Evolutionary conservation across 30 jellyfish, hydroid and myxozoan genomes (phyloP).

Genomic region (Cassiopea xamachana): DNA sequence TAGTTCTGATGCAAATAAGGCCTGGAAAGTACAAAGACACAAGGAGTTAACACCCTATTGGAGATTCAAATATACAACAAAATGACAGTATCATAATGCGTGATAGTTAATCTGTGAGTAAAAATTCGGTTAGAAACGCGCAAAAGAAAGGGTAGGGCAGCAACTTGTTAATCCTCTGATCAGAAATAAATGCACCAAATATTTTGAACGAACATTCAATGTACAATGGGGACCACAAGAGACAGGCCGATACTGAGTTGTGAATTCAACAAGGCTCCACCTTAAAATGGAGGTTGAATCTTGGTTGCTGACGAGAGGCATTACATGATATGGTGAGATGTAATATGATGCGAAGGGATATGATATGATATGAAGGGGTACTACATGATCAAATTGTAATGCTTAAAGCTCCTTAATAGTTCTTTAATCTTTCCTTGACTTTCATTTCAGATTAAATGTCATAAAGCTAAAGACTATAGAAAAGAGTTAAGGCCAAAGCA

Average conservation of each 20-base stretch:
- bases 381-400: no score
- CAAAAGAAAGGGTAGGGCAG: neutral
- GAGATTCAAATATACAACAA: neutral
- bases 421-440: no score
- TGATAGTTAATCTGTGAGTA: conserved; percentile 27
- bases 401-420: no score
- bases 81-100: neutral
- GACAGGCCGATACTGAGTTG: neutral
- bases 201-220: conserved; percentile 6
- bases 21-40: neutral
- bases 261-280: neutral
- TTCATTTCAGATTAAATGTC: no score
- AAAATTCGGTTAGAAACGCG: conserved; percentile 2
- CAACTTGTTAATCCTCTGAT: conserved; percentile 6
- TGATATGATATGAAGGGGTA: no score
- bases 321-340: neutral
- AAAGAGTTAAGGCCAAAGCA: no score
- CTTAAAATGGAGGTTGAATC: neutral
- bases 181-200: conserved; percentile 16
- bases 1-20: neutral
- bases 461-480: no score
- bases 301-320: neutral
- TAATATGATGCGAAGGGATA: no score
- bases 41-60: neutral
- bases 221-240: conserved; percentile 2